Base-by-base conservation (phyloP, 2,888 invertebrate species). In the Mechanitis messenoides region DNA sequence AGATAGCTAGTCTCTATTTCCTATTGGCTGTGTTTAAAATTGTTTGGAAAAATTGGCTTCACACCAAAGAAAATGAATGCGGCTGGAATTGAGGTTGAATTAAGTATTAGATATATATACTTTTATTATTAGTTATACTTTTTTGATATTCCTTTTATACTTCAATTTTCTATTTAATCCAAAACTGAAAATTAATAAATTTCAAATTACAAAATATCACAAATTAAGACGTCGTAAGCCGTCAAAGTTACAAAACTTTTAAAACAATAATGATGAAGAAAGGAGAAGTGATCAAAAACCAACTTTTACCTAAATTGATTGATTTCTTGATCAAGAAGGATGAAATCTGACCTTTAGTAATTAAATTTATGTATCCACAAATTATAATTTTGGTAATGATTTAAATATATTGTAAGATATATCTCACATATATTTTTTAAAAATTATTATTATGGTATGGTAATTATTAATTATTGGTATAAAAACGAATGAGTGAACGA, bases 271-370 rank as follows among this genome's bases (percentile, higher is more conserved):
- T 28, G 55, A 58, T 58, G 61, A 55, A 53, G 59, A 54, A 33
- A 62, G 63, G 57, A 50, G 56, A 62, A 65, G 61, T 66, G 62
- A 68, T 68, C 68, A 62, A 65, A 68, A 62, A 60, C 57, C 62
- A 67, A 65, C 56, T 65, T 68, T 63, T 28, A 42, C 33, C 46
- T 60, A 47, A 66, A 66, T 66, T 63, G 64, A 61, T 68, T 63
- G 63, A 61, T 68, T 64, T 54, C 45, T 57, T 38, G 33, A 31
- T 35, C 31, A 31, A n/a, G 53, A 9, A 46, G 45, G 28, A 33
- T 46, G 33, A 33, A 33, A 47, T 33, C 7, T 56, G 60, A 56
- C 56, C 42, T 61, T 46, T 61, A 38, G 47, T 58, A 56, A 57
- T 61, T 54, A 57, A 47, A 57, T 53, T 53, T 38, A 38, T 7